Evolutionary conservation across 2,113 vertebrate species (phyloP).

Genomic region (Nothoprocta perdicaria): DNA sequence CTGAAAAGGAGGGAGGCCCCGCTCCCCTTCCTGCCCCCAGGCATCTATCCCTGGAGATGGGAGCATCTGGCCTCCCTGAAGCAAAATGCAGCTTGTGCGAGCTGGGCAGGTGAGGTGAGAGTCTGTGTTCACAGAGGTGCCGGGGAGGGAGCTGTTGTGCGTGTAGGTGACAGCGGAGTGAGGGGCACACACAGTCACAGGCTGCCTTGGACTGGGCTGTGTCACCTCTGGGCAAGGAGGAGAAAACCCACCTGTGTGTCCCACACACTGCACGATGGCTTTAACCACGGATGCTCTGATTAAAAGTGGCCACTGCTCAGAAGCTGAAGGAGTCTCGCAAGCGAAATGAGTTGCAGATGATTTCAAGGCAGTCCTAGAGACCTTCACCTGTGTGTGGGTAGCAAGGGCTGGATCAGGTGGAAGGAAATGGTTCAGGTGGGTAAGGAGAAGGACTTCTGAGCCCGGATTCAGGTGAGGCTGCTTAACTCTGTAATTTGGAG

Average conservation of each 20-base stretch:
- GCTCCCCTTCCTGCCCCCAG: neutral
- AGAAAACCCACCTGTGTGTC: neutral
- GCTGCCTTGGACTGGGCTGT: neutral
- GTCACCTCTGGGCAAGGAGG: neutral
- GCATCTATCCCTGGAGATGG: neutral
- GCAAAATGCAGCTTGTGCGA: neutral
- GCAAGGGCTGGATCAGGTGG: neutral
- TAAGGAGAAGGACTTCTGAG: neutral
- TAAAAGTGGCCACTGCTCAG: neutral
- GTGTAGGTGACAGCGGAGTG: neutral
- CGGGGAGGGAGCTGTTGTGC: neutral
- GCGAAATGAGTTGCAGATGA: neutral
- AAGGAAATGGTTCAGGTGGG: neutral
- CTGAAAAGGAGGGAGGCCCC: neutral
- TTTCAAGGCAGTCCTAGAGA: neutral
- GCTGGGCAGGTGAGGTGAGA: neutral
- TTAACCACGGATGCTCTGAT: neutral
- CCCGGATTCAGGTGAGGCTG: neutral
- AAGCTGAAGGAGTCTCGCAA: neutral
- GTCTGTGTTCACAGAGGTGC: neutral
- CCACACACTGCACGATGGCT: fast-evolving
- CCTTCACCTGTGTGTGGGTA: neutral
- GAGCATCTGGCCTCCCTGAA: neutral
- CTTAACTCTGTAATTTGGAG: neutral
- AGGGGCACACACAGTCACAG: fast-evolving